Evolutionary conservation across 2,888 invertebrate genomes (phyloP), one percentile per base, ranked within the genome.

Genomic region (Lathronympha strigana): DNA sequence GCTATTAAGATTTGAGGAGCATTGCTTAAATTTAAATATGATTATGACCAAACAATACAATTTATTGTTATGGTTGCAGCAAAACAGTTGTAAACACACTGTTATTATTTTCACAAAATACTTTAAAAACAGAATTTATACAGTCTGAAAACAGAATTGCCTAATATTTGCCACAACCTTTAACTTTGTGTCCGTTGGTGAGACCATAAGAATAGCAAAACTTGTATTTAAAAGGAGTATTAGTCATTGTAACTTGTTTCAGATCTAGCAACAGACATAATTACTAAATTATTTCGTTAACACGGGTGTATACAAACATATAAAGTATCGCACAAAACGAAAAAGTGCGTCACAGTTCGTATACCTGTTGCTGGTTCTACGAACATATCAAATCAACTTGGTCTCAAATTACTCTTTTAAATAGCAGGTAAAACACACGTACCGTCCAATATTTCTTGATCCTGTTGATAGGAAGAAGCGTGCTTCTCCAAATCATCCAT

Each of bases 401-500:
- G 53, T 57, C 72, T 80, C 80, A 69, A 68, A 79, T 81, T 82
- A 77, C 83, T 77, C 73, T 69, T 67, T 69, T 73, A 67, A 70
- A 71, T 71, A 73, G 71, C 67, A 64, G 61, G 53, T 38, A 50
- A 51, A 67, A 70, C 64, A 55, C 61, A 79, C 88, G 74, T 76
- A 88, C 92, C 90, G 76, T 92, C 91, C 55, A 92, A 82, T 77
- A 91, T 88, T 81, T 91, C 91, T 75, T 92, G 91, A 74, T 92
- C 91, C 78, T 87, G 78, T 76, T 88, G 90, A 75, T 90, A 91
- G 68, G 90, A 89, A 73, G 88, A 80, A 72, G 85, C 82, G 78
- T 89, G 83, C 77, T 88, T 91, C 77, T 79, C 84, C 80, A 86
- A 87, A 86, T 91, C 91, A 86, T 90, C 91, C 92, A 92, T 92